Evolutionary conservation across 2,797 vertebrate species (phyloP), one percentile per base, ranked within the genome.

Genomic region (Balearica regulorum): DNA sequence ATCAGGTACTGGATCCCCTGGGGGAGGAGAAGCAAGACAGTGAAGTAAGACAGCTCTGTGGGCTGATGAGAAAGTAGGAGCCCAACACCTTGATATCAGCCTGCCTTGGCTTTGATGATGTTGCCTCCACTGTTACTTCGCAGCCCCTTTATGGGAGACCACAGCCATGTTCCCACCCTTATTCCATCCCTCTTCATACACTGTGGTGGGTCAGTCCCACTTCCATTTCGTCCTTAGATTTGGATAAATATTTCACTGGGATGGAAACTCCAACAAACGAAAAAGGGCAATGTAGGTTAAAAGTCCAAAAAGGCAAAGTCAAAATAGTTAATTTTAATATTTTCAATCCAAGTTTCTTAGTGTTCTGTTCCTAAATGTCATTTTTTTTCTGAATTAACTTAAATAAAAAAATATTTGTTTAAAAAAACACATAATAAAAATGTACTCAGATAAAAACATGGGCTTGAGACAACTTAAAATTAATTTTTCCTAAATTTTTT

Each of bases 1-100:
- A 71, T 98, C 93, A 99, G 97, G 86, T 98, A 99, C 87, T 97
- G 98, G 75, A 99, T 98, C 6, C 99, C 99, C 99, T 99, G 94
- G 22, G 91, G 64, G 48, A 49, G 29, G 51, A 75, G 60, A 79
- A 88, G 18, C 7, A 68, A 46, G 44, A 6, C 15, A 18, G 8
- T 29, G 48, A 83, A 51, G 51, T 79, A 51, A 55, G 78, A 62
- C 13, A 48, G 7, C 24, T 77, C 53, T 58, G 10, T 57, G 28
- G 17, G 37, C 41, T 75, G n/a, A 24, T 37, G 7, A 70, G n/a
- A 65, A 89, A 72, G 20, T 3, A 69, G 29, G 35, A 77, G 46
- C 14, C 22, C 20, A 85, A 26, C 37, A 65, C 8, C 29, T 37
- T 64, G 35, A 20, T 43, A 37, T 22, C 80, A 83, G 17, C n/a